Conservation (phyloP, 1,140 invertebrate species). For the Atta colombica region DNA sequence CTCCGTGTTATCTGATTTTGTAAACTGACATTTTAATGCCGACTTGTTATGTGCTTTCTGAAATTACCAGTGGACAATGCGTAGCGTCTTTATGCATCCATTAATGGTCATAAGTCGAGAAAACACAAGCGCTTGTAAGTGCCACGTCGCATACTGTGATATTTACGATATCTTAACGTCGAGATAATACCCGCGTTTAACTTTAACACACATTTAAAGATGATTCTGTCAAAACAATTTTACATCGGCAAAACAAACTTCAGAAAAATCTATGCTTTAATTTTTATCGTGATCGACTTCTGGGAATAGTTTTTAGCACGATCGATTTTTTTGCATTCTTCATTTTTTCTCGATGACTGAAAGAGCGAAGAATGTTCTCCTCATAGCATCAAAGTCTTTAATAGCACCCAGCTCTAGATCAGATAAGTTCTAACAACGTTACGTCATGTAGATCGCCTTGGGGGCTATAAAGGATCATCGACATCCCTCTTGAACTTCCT, state of each 20-base stretch:
- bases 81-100: conserved; percentile 45
- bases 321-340: background rate
- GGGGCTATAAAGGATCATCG: conserved; percentile 55
- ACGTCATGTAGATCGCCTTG: conserved; percentile 54
- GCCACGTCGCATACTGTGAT: conserved; percentile 6
- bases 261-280: background rate
- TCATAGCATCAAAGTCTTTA: conserved; percentile 31
- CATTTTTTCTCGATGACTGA: conserved; percentile 14
- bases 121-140: conserved; percentile 47
- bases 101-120: conserved; percentile 31
- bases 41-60: conserved; percentile 29
- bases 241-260: conserved; percentile 18
- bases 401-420: conserved; percentile 54
- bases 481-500: conserved; percentile 32
- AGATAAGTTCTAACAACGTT: conserved; percentile 57
- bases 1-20: conserved; percentile 38
- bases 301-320: background rate
- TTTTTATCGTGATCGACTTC: background rate
- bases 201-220: conserved; percentile 8
- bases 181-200: conserved; percentile 28
- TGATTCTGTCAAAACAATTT: conserved; percentile 6
- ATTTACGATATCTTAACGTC: conserved; percentile 37
- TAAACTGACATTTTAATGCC: conserved; percentile 39
- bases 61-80: conserved; percentile 50
- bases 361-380: conserved; percentile 40